phyloP scores from a whole-genome alignment of 2,113 vertebrate species.

The Forbesichthys papilliferus region DNA sequence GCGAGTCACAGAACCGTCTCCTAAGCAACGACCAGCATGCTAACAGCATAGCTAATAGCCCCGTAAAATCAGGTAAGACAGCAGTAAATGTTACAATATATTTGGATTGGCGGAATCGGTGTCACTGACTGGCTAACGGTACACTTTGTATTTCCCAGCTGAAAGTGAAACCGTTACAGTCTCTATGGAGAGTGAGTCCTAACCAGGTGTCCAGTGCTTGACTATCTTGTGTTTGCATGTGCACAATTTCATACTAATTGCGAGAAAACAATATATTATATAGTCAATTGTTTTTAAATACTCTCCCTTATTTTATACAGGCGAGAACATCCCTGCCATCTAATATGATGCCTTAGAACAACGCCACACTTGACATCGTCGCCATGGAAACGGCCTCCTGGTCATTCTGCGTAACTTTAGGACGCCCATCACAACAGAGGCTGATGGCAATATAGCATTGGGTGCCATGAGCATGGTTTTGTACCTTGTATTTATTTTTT shows the following conservation, averaged over 20 bases:
- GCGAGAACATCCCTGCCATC: constrained; percentile 46
- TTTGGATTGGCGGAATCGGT: background rate
- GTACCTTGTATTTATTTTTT: no score
- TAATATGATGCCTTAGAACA: constrained; percentile 69
- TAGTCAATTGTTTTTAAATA: background rate
- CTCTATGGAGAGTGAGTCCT: constrained; percentile 88
- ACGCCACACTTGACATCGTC: constrained; percentile 38
- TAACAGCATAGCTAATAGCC: constrained; percentile 72
- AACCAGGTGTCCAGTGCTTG: constrained; percentile 71
- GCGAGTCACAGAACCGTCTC: constrained; percentile 89
- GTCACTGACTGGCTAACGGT: background rate
- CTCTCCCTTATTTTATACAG: constrained; percentile 31
- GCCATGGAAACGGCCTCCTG: constrained; percentile 12
- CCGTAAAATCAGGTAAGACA: constrained; percentile 79
- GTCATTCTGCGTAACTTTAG: constrained; percentile 46
- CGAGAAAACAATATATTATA: background rate
- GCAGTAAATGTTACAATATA: background rate
- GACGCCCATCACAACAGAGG: constrained; percentile 22
- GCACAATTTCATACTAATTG: no score
- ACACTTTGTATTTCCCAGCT: constrained; percentile 72
- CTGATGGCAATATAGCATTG: constrained; percentile 37
- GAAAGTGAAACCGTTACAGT: constrained; percentile 85
- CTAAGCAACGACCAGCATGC: constrained; percentile 82
- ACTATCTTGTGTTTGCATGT: no score
- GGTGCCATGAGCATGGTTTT: constrained; percentile 15